Conservation (phyloP, 2,797 vertebrate genomes). For the Ctenosaura bakeri region DNA sequence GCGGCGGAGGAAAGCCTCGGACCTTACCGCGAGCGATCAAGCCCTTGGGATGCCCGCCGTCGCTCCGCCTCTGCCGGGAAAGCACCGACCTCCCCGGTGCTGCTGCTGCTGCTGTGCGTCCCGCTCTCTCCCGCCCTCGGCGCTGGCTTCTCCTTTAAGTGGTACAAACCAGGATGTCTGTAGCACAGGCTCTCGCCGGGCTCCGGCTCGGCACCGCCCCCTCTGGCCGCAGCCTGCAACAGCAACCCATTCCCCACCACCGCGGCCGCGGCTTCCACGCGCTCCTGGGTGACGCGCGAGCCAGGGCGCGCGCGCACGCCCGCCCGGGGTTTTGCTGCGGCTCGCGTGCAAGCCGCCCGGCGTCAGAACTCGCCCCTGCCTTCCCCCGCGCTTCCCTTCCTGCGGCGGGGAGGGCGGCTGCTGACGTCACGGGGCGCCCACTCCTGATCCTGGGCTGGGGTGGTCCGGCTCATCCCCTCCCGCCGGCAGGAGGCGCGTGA, state of each 20-base stretch:
- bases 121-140: background rate
- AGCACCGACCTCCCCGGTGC: background rate
- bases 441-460: too few species aligned
- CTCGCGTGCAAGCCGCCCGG: constrained; percentile 8
- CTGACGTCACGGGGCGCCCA: background rate
- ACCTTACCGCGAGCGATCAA: constrained; percentile 52
- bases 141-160: constrained; percentile 25
- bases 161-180: constrained; percentile 46
- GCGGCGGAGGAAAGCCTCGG: background rate
- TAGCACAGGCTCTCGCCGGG: background rate
- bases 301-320: background rate
- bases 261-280: too few species aligned
- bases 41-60: background rate
- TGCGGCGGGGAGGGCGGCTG: background rate
- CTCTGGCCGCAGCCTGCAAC: constrained; percentile 15
- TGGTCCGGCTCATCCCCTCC: too few species aligned
- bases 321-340: background rate
- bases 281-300: background rate
- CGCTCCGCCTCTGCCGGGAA: constrained; percentile 6
- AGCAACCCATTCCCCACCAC: background rate
- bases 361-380: background rate
- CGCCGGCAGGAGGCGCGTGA: too few species aligned
- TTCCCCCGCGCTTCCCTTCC: background rate
- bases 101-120: background rate
- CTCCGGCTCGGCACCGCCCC: constrained; percentile 58